Percentiles rank a stretch among this genome's conserved stretches.
phyloP scores from a whole-genome alignment of 2,888 invertebrate species.

The Apodemia duryi region DNA sequence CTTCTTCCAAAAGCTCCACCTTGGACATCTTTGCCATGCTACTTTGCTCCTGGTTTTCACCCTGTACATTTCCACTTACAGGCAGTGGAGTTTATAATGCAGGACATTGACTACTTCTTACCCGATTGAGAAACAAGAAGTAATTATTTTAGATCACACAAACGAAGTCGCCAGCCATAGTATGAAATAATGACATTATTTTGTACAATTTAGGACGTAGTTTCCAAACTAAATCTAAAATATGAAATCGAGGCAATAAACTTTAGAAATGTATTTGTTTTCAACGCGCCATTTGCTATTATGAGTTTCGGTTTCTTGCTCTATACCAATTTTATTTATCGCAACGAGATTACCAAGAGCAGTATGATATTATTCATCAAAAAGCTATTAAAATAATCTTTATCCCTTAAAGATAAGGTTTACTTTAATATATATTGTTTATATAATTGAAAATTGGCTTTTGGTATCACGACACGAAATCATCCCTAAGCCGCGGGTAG shows the following conservation, averaged over 20 bases:
- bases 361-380: neutral
- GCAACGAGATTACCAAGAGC: slow-evolving; percentile 30
- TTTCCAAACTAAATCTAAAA: neutral
- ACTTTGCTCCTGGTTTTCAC: no score
- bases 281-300: slow-evolving; percentile 59
- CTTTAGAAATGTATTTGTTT: slow-evolving; percentile 52
- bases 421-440: neutral
- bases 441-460: neutral
- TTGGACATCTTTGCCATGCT: no score
- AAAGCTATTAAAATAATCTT: slow-evolving; percentile 11
- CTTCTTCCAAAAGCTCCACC: no score
- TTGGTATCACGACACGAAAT: slow-evolving; percentile 43
- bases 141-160: no score
- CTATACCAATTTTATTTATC: slow-evolving; percentile 47
- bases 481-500: slow-evolving; percentile 41
- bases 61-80: no score
- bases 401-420: slow-evolving; percentile 7
- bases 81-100: no score
- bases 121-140: no score
- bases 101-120: no score
- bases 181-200: no score
- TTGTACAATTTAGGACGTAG: no score
- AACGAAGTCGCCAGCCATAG: no score
- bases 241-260: slow-evolving; percentile 41
- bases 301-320: slow-evolving; percentile 51